These are phyloP conservation scores for Euura saliciscinereae DNA, from an alignment of 1,140 invertebrate species.

Conservation along the genomic window DNA sequence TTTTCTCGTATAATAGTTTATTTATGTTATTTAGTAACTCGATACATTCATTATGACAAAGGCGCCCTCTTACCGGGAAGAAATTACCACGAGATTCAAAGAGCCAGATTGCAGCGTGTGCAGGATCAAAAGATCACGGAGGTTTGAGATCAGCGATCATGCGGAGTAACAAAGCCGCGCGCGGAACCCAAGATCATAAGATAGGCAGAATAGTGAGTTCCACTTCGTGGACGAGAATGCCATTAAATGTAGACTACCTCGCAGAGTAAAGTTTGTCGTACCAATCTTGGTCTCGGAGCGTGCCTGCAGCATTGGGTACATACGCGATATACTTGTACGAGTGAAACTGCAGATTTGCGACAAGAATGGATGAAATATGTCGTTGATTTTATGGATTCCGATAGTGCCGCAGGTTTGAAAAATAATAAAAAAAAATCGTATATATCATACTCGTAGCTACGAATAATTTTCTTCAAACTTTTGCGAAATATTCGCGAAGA, in stretches of 20 bases:
- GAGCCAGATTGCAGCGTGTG: neutral
- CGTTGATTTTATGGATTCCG: too few relatives aligned
- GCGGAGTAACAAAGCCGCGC: neutral
- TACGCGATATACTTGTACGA: neutral
- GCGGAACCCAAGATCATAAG: neutral
- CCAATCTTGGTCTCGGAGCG: neutral
- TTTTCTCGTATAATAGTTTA: neutral
- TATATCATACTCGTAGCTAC: too few relatives aligned
- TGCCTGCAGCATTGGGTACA: neutral
- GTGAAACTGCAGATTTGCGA: neutral
- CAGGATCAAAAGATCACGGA: neutral
- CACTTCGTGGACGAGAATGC: neutral
- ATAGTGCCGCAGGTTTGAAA: too few relatives aligned
- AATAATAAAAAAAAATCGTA: too few relatives aligned
- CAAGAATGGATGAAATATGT: too few relatives aligned
- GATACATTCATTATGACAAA: neutral
- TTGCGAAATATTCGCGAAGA: too few relatives aligned
- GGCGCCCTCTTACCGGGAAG: neutral
- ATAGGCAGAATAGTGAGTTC: constrained; percentile 1
- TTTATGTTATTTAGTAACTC: neutral
- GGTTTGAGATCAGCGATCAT: constrained; percentile 1
- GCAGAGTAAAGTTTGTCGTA: neutral
- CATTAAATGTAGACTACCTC: neutral
- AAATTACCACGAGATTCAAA: neutral
- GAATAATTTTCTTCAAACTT: too few relatives aligned